phyloP scores from a whole-genome alignment of 2,113 vertebrate species.

The Hemichromis elongatus region DNA sequence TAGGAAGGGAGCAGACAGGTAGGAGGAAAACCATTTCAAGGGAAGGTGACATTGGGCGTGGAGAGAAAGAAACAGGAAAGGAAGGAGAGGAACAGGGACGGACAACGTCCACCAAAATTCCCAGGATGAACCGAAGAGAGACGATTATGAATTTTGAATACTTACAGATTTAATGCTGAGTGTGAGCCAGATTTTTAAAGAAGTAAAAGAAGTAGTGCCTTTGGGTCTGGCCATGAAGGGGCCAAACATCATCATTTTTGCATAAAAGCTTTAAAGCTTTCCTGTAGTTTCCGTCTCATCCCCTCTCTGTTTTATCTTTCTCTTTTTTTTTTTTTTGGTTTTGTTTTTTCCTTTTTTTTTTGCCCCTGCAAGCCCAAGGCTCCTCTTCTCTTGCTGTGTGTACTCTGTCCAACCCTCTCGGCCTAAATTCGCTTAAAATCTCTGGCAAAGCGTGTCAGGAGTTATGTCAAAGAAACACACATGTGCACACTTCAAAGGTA shows the following conservation, averaged over 20 bases:
- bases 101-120: not conserved
- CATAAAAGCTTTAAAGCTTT: slow-evolving; percentile 5
- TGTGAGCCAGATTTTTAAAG: slow-evolving; percentile 34
- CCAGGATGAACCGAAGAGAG: not conserved
- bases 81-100: not conserved
- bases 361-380: not conserved
- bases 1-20: slow-evolving; percentile 32
- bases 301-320: not conserved
- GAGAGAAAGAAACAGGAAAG: not conserved
- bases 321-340: not conserved
- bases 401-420: slow-evolving; percentile 23
- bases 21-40: not conserved
- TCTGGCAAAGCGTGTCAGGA: slow-evolving; percentile 15
- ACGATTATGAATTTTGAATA: slow-evolving; percentile 27
- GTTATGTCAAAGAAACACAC: slow-evolving; percentile 22
- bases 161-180: slow-evolving; percentile 5
- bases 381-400: slow-evolving; percentile 16
- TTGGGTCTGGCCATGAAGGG: not conserved
- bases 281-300: not conserved
- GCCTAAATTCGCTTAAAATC: slow-evolving; percentile 31
- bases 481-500: not conserved
- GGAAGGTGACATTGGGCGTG: slow-evolving; percentile 7
- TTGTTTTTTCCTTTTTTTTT: not conserved
- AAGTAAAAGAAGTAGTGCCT: not conserved
- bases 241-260: slow-evolving; percentile 11